These are phyloP conservation scores for Palythoa caribaeorum DNA, from an alignment of 92 coral and sea anemone genomes.

Conservation along the genomic window DNA sequence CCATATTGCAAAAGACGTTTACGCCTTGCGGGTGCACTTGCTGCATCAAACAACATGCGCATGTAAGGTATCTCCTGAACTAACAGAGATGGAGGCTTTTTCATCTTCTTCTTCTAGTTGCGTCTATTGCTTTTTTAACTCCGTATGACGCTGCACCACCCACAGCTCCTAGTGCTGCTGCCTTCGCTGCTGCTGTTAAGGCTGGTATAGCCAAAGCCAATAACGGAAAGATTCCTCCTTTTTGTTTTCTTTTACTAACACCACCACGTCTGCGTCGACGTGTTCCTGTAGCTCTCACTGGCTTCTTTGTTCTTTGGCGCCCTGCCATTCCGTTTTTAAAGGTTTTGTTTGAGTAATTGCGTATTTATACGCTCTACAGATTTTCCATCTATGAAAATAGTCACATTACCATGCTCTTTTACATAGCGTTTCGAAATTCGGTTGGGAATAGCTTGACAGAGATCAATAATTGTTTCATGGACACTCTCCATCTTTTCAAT, in stretches of 20 bases:
- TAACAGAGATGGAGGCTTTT: background rate
- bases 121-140: background rate
- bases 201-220: slow-evolving; percentile 12
- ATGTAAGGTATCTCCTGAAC: background rate
- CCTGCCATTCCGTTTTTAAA: slow-evolving; percentile 1
- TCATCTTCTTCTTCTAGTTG: background rate
- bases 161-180: slow-evolving; percentile 17
- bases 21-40: background rate
- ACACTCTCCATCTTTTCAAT: slow-evolving; percentile 18
- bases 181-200: background rate
- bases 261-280: background rate
- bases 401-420: slow-evolving; percentile 3
- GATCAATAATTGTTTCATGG: slow-evolving; percentile 18
- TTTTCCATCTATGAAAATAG: background rate
- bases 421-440: background rate
- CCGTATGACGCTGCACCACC: background rate
- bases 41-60: background rate
- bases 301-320: background rate
- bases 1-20: slow-evolving; percentile 8
- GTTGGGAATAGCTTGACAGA: background rate
- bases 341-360: background rate
- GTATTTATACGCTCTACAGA: background rate
- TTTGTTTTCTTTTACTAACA: background rate
- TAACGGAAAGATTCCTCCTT: slow-evolving; percentile 5
- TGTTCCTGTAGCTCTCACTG: background rate